Conservation (phyloP, 2,888 invertebrate genomes). For the Drosophila flavopinicola region DNA sequence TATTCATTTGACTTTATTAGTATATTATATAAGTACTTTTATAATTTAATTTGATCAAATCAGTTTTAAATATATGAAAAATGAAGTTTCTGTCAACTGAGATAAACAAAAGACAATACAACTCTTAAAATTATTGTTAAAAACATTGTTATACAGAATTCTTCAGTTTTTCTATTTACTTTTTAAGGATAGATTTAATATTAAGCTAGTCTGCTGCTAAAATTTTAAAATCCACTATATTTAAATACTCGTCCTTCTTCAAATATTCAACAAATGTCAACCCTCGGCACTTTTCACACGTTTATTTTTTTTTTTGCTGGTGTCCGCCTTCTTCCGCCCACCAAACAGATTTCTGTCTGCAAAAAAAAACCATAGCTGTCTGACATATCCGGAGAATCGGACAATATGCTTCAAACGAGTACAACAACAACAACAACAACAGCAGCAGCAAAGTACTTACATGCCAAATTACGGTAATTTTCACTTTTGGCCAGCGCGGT, state of each 20-base stretch:
- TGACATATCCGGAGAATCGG: conserved; percentile 55
- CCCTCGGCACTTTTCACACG: conserved; percentile 46
- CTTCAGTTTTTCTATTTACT: no score
- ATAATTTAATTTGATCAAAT: no score
- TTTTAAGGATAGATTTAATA: no score
- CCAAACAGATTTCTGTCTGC: conserved; percentile 36
- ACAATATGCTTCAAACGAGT: conserved; percentile 44
- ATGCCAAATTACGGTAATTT: conserved; percentile 73
- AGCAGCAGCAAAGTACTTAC: not conserved
- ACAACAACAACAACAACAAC: not conserved
- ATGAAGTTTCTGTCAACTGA: no score
- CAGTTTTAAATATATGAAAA: no score
- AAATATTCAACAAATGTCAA: conserved; percentile 27
- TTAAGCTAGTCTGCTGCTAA: no score
- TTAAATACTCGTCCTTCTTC: not conserved
- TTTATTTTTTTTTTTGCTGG: conserved; percentile 23
- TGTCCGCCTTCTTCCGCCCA: conserved; percentile 56
- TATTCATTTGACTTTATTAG: no score
- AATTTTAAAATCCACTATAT: not conserved
- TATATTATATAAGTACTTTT: no score
- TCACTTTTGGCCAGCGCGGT: conserved; percentile 60
- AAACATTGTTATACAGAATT: no score
- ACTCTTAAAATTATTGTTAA: no score
- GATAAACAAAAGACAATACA: no score
- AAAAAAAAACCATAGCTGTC: conserved; percentile 19